A percentile compares a stretch with the other conserved stretches of the same genome.
These are phyloP conservation scores for Rattus rattus DNA, from an alignment of 2,113 vertebrate species.

Conservation along the genomic window DNA sequence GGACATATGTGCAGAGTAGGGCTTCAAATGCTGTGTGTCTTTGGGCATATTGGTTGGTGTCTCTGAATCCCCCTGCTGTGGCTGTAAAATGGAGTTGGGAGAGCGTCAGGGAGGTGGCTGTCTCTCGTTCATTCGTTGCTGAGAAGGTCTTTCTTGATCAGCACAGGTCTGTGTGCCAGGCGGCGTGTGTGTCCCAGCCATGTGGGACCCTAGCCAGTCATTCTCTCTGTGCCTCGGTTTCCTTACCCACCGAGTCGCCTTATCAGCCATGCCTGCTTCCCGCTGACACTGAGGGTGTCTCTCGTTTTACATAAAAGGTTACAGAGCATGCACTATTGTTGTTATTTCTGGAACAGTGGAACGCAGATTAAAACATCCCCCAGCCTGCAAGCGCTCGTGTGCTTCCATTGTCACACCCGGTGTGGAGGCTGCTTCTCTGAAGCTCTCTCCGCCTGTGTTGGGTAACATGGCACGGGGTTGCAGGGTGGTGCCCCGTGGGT, in stretches of 20 bases:
- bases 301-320: slow-evolving; percentile 52
- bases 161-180: neutral
- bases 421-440: neutral
- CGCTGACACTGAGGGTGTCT: neutral
- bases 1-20: neutral
- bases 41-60: neutral
- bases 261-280: neutral
- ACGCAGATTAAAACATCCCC: slow-evolving; percentile 45
- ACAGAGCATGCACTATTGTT: neutral
- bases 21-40: neutral
- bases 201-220: neutral
- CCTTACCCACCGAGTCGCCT: neutral
- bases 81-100: neutral
- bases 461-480: accelerated
- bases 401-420: neutral
- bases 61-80: slow-evolving; percentile 4
- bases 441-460: neutral
- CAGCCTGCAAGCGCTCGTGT: neutral
- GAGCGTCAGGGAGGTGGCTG: neutral
- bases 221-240: slow-evolving; percentile 31
- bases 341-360: slow-evolving; percentile 69
- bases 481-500: neutral
- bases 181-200: neutral
- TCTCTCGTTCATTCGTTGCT: neutral
- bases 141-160: neutral